These are phyloP conservation scores for Daboia siamensis DNA, from an alignment of 2,113 vertebrate genomes.

Conservation along the genomic window DNA sequence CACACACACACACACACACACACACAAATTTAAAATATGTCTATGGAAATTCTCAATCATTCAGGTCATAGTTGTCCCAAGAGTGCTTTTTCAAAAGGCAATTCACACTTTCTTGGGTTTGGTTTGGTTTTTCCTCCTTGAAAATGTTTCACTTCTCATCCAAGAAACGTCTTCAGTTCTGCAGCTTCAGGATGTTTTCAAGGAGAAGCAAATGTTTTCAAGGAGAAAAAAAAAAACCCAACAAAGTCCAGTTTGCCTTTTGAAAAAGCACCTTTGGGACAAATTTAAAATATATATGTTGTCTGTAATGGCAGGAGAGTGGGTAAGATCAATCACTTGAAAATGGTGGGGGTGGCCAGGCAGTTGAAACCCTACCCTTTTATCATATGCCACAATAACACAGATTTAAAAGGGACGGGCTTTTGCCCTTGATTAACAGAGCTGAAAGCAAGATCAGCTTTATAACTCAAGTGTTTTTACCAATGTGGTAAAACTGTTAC, in stretches of 20 bases:
- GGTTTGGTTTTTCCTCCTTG: neutral
- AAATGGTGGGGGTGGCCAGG: neutral
- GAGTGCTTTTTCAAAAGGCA: neutral
- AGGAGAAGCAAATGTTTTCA: neutral
- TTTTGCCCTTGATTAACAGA: neutral
- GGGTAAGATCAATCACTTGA: neutral
- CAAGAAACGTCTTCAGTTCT: neutral
- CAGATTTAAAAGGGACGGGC: neutral
- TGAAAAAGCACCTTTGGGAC: neutral
- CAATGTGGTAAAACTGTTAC: neutral
- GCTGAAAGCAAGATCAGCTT: neutral
- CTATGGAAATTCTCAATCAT: neutral
- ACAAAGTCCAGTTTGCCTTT: neutral
- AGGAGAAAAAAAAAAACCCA: neutral
- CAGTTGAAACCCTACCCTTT: neutral
- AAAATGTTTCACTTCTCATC: neutral
- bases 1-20: too few relatives aligned
- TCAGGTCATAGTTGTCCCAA: neutral
- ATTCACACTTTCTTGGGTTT: neutral
- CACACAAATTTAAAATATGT: neutral
- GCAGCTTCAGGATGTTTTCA: neutral
- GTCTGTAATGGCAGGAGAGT: neutral
- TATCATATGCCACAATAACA: neutral
- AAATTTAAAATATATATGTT: neutral
- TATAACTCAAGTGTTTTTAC: neutral